These are phyloP conservation scores for Drosophila subsilvestris DNA, from an alignment of 2,888 invertebrate genomes.

Conservation along the genomic window DNA sequence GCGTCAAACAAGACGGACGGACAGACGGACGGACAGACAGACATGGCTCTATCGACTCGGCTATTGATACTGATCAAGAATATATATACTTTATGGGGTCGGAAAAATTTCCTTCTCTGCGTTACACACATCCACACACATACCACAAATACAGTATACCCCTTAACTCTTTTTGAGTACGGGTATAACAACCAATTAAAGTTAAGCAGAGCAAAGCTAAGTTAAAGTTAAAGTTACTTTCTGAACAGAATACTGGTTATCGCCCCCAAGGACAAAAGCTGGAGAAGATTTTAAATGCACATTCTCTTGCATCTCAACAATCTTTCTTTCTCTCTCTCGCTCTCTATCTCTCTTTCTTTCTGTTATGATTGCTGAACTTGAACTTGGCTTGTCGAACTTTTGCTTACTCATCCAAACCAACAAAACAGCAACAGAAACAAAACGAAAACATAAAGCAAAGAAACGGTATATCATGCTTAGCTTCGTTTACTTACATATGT, in stretches of 20 bases:
- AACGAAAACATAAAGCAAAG: constrained; percentile 6
- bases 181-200: background rate
- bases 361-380: constrained; percentile 56
- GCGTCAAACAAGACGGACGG: too few relatives aligned
- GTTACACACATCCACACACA: too few relatives aligned
- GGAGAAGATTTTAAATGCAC: constrained; percentile 10
- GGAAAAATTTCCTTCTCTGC: too few relatives aligned
- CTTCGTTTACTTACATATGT: constrained; percentile 2
- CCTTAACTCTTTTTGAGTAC: too few relatives aligned
- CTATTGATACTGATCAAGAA: too few relatives aligned
- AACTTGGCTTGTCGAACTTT: constrained; percentile 57
- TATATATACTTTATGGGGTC: too few relatives aligned
- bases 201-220: constrained; percentile 5
- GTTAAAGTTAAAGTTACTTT: constrained; percentile 28
- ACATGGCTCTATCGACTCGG: too few relatives aligned
- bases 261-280: constrained; percentile 33
- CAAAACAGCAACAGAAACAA: background rate
- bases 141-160: too few relatives aligned
- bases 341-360: background rate
- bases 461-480: constrained; percentile 69
- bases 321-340: background rate
- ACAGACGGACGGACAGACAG: too few relatives aligned
- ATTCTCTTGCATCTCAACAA: background rate
- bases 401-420: constrained; percentile 45
- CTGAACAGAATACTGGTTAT: constrained; percentile 46